Base-by-base conservation (phyloP, 1,140 invertebrate species). In the Monomorium pharaonis region DNA sequence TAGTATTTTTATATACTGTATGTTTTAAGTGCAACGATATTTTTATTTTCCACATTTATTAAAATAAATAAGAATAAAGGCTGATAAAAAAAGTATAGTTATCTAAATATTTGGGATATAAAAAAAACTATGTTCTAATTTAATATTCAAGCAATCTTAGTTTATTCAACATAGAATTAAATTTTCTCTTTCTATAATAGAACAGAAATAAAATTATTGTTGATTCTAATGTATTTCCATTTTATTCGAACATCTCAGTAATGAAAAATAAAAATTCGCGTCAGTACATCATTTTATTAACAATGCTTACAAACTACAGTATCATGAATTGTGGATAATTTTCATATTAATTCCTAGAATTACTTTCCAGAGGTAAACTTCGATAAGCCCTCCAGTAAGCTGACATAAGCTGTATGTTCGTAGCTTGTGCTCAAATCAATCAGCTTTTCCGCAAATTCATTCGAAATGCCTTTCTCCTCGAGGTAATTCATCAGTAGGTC, bases 401-500 rank as follows among this genome's bases (percentile, higher is more conserved):
- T 96, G 91, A 99, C 97, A 93, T 99, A 99, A 1, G 97, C 97
- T 3, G 96, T 95, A 92, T 99, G 98, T 94, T 99, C 99, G 92
- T 99, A 99, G 18, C 96, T 96, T 2, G 98, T 99, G 92, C 98
- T 98, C 87, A 98, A 97, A 60, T 98, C 97, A 0, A 97, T 96
- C 0, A 99, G 91, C 93, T 99, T 98, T 77, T 98, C 97, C 12
- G 97, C 97, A 95, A 99, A 99, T 87, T 98, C 98, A 93, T 99
- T 98, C 84, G 97, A 97, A 80, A 99, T 96, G 42, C 98, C 98
- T 91, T 99, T 98, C 92, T 99, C 98, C 93, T 99, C 98, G 70
- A 99, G 95, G 83, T 98, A 96, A 92, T 99, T 99, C 97, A 99
- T 98, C 58, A 99, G 95, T 27, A 99, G 96, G 94, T 99, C 98